Base-by-base conservation (phyloP, 2,888 invertebrate genomes). In the Deilephila porcellus region DNA sequence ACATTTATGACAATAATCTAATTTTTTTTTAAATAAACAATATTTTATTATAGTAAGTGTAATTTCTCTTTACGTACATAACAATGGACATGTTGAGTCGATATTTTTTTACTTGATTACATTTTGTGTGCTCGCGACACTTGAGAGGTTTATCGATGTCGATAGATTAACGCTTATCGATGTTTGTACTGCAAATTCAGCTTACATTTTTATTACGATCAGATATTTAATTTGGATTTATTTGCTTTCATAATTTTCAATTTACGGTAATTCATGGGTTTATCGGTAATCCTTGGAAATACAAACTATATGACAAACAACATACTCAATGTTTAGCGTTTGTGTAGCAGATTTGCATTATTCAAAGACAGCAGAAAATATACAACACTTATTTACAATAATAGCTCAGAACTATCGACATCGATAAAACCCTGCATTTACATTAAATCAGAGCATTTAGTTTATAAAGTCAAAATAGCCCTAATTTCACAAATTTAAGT, bases 401-500 rank as follows among this genome's bases (percentile, higher is more conserved):
- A n/a, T 14, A 29, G n/a, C 11, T 59, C 11, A 14, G 4, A n/a
- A 17, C 59, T 59, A 56, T 6, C 70, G 56, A 71, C 34, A 71
- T 71, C 56, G 70, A 71, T 71, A 71, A 59, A 59, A 32, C 70
- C 32, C 56, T 53, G 8, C 59, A 71, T 59, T 71, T 20, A 71
- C 59, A 59, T 20, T 71, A 8, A 71, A 71, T 56, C 56, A 71
- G 52, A 71, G 34, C 32, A 6, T 71, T 53, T 34, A 71, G 59
- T 71, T 71, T 56, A 29, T 11, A 67, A 25, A 14, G 67, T 67
- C 67, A 67, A 67, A 67, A 45, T 67, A 67, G 52, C 67, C 67
- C 45, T 67, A 67, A 52, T 52, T 52, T 67, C 67, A 67, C 67
- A 52, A 67, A 75, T 75, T 85, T 86, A 85, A 85, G 86, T 86